Evolutionary conservation across 37 sponge, comb jelly and placozoan genomes (phyloP).

Genomic region (Hexactinellida sp.): DNA sequence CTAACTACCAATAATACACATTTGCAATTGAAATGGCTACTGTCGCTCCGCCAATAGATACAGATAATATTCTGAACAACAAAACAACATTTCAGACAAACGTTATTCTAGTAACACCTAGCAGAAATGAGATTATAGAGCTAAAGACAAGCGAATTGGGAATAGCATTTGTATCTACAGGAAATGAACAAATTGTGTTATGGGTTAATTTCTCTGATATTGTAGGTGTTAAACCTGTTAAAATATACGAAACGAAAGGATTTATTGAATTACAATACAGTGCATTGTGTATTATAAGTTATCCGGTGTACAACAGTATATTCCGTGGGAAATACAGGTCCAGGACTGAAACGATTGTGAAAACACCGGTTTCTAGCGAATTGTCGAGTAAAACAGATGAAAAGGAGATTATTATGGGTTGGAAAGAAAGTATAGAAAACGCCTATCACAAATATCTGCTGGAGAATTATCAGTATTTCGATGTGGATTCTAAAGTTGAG

Average conservation of each 20-base stretch:
- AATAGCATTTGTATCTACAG: not conserved
- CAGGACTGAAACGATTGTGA: not conserved
- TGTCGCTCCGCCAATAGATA: no score
- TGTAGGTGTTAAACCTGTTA: not conserved
- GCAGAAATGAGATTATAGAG: no score
- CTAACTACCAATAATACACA: no score
- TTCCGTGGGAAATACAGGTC: not conserved
- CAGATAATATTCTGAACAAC: no score
- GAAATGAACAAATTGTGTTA: not conserved
- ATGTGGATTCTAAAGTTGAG: not conserved
- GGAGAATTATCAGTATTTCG: not conserved
- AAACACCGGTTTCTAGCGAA: not conserved
- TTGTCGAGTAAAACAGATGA: not conserved
- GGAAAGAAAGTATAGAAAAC: not conserved
- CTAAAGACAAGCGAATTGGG: no score
- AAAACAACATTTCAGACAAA: no score
- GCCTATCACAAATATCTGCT: not conserved
- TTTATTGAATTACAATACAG: not conserved
- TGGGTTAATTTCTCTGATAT: not conserved
- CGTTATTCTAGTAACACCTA: no score
- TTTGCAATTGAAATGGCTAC: no score
- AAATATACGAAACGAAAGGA: not conserved
- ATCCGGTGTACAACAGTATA: not conserved
- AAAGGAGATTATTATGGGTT: not conserved
- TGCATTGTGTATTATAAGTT: not conserved